These are phyloP conservation scores for Riptortus pedestris DNA, from an alignment of 1,140 invertebrate species.

Conservation along the genomic window DNA sequence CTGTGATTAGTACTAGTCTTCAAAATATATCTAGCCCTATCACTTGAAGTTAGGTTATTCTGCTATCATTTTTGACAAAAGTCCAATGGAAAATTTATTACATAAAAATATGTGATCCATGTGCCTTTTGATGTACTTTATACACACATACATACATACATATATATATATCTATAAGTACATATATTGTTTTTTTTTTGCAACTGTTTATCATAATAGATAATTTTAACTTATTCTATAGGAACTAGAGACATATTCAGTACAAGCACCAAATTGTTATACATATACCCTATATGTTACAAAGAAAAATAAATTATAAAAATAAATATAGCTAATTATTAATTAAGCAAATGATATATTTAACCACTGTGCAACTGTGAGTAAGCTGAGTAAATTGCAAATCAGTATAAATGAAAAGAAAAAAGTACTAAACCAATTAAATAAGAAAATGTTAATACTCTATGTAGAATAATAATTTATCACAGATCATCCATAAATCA, in stretches of 20 bases:
- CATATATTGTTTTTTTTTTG: constrained; percentile 6
- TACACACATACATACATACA: background rate
- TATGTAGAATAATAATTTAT: background rate
- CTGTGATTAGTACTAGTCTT: constrained; percentile 15
- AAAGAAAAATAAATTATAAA: constrained; percentile 3
- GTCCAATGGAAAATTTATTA: constrained; percentile 17
- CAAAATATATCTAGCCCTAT: constrained; percentile 23
- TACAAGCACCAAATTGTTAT: constrained; percentile 20
- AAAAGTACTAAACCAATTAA: background rate
- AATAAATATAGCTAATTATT: background rate
- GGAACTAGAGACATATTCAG: constrained; percentile 22
- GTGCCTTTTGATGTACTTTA: constrained; percentile 15
- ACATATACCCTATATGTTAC: constrained; percentile 2
- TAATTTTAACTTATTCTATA: constrained; percentile 19
- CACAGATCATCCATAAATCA: background rate
- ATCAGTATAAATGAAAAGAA: background rate
- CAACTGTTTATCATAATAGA: constrained; percentile 17
- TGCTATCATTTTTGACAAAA: constrained; percentile 5
- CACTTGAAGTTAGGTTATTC: constrained; percentile 14
- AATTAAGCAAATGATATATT: constrained; percentile 6
- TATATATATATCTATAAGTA: background rate
- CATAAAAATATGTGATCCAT: constrained; percentile 25
- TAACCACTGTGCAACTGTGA: constrained; percentile 9
- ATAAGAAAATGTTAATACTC: background rate
- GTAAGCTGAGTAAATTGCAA: too few relatives aligned